phyloP scores from a whole-genome alignment of 2,797 vertebrate genomes.

The Petrocephalus schoutedeni region DNA sequence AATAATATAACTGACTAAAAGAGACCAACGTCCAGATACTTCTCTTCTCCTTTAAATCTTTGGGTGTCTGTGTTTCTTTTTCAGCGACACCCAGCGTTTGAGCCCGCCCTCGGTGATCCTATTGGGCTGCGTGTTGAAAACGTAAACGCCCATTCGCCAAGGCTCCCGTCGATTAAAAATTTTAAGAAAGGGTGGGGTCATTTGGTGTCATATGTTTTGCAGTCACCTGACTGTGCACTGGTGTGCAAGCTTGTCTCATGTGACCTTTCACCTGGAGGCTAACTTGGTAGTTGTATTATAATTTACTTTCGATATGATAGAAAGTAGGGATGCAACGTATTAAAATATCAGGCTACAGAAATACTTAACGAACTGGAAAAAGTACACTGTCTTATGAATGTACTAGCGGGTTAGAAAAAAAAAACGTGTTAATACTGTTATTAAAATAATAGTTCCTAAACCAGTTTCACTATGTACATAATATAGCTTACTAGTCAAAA shows the following conservation, averaged over 20 bases:
- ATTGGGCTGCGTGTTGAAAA: conserved; percentile 48
- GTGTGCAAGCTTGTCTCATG: conserved; percentile 56
- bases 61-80: conserved; percentile 59
- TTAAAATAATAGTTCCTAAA: not conserved
- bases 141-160: conserved; percentile 48
- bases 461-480: not conserved
- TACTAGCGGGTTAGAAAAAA: not conserved
- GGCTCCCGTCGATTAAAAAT: conserved; percentile 41
- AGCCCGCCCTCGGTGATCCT: conserved; percentile 36
- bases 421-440: not conserved
- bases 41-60: conserved; percentile 51
- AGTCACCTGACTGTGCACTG: conserved; percentile 76
- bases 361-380: not conserved
- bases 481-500: not conserved
- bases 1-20: conserved; percentile 41
- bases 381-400: conserved; percentile 8
- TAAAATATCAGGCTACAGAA: not conserved
- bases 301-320: not conserved
- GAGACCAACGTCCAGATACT: conserved; percentile 50
- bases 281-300: not conserved
- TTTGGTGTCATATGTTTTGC: conserved; percentile 58
- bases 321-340: not conserved
- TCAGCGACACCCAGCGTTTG: conserved; percentile 41
- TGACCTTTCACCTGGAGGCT: conserved; percentile 52
- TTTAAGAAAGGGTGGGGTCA: conserved; percentile 39